Base-by-base conservation (phyloP, 2,113 vertebrate genomes). In the Stigmatopora argus region DNA sequence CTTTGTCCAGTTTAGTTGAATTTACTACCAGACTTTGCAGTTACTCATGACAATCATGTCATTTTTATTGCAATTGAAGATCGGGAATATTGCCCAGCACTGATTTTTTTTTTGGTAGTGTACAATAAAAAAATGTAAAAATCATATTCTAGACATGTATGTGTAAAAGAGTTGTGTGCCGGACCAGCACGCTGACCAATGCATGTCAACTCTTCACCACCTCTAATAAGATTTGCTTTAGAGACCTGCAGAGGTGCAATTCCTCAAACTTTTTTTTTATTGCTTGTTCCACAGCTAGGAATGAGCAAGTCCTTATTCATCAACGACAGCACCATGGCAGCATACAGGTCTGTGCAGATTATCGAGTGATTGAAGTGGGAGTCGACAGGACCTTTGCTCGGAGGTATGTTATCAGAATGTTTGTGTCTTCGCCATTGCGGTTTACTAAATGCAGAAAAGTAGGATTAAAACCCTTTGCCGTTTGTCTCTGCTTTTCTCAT, bases 271-370 rank as follows among this genome's bases (percentile, higher is more conserved):
- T 14, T 68, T 58, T 4, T 35, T 63, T 52, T 10, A 64, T 12
- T 7, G 41, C 71, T 45, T 7, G 3, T 52, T 75, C 66, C 76
- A 56, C 92, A 98, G 96, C 84, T 95, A 88, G 93, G 94, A 0
- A 75, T 94, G 14, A 68, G 80, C 49, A 94, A 94, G 83, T 86
- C 81, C 13, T 7, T 52, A 13, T 92, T 91, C 70, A 44, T 90
- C 49, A 91, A 90, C 45, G 26, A 73, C 0, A 51, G 7, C 63
- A 87, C 86, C 62, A 71, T 62, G 5, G 3, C 52, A 0, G 74
- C 31, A 6, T 67, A 82, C 53, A 76, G 47, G 41, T 66, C 66
- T 1, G 4, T 34, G 2, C 78, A 81, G 51, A 52, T 72, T 1
- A 61, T 78, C 3, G 74, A 85, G 3, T 85, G 65, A 87, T 15